These are phyloP conservation scores for Linnaemya vulpina DNA, from an alignment of 2,888 invertebrate species.

Conservation along the genomic window DNA sequence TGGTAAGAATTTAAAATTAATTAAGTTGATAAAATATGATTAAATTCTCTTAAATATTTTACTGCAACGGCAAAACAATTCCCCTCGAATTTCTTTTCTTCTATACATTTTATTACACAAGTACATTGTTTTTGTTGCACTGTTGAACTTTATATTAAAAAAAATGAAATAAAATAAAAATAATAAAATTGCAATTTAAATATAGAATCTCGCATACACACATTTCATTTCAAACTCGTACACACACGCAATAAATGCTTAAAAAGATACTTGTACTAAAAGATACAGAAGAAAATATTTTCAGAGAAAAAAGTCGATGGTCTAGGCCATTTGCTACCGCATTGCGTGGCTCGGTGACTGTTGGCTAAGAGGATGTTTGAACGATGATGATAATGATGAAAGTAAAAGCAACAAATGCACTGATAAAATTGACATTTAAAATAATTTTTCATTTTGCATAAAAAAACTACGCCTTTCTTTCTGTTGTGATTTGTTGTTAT, in stretches of 20 bases:
- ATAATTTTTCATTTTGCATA: constrained; percentile 59
- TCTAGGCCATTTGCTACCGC: constrained; percentile 69
- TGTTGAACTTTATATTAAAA: constrained; percentile 61
- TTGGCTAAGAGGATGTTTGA: constrained; percentile 49
- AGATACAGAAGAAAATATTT: constrained; percentile 39
- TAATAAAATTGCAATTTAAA: constrained; percentile 50
- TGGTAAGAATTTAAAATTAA: constrained; percentile 40
- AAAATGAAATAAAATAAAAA: constrained; percentile 31
- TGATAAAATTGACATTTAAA: constrained; percentile 65
- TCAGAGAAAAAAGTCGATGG: constrained; percentile 48
- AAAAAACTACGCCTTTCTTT: constrained; percentile 37
- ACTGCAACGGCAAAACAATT: constrained; percentile 18
- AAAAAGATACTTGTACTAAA: constrained; percentile 21
- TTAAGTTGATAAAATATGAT: constrained; percentile 1
- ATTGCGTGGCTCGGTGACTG: constrained; percentile 58
- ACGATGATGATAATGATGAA: constrained; percentile 51
- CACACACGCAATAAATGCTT: constrained; percentile 54
- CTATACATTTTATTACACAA: constrained; percentile 28
- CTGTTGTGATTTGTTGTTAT: constrained; percentile 19
- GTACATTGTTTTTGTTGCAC: constrained; percentile 59
- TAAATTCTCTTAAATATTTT: constrained; percentile 17
- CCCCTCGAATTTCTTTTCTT: constrained; percentile 12
- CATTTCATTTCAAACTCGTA: constrained; percentile 36
- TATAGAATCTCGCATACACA: constrained; percentile 57
- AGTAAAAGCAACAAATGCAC: constrained; percentile 63